Evolutionary conservation across 2,113 vertebrate genomes (phyloP).

Genomic region (Ascaphus truei): DNA sequence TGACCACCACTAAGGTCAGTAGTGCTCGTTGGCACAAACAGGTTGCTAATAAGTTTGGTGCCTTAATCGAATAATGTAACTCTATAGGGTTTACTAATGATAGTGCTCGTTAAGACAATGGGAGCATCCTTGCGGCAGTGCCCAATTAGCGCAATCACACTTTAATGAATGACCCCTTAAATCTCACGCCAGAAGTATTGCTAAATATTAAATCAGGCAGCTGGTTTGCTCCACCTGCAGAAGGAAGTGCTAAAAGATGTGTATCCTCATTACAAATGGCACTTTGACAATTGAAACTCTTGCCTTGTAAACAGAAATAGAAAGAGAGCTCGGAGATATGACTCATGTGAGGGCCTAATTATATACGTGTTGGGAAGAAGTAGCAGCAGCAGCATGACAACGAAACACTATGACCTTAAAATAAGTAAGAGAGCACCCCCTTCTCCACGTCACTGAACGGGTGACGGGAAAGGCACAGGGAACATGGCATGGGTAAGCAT

Average conservation of each 20-base stretch:
- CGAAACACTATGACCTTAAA: neutral
- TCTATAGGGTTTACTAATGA: too few relatives aligned
- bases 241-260: neutral
- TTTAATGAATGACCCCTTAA: neutral
- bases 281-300: neutral
- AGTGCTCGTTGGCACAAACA: too few relatives aligned
- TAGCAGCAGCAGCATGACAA: neutral
- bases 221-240: neutral
- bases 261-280: neutral
- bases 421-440: neutral
- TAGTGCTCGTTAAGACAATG: too few relatives aligned
- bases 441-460: neutral
- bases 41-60: too few relatives aligned
- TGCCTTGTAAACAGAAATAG: slow-evolving; percentile 3
- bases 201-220: neutral
- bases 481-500: neutral
- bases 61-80: too few relatives aligned
- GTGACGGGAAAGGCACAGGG: neutral
- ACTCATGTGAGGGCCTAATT: slow-evolving; percentile 5
- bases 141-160: too few relatives aligned
- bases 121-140: too few relatives aligned
- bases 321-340: neutral
- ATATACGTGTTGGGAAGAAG: slow-evolving; percentile 2
- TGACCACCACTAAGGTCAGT: too few relatives aligned
- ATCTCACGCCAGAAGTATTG: neutral